phyloP scores from a whole-genome alignment of 1,140 invertebrate species.

The Neocloeon triangulifer region DNA sequence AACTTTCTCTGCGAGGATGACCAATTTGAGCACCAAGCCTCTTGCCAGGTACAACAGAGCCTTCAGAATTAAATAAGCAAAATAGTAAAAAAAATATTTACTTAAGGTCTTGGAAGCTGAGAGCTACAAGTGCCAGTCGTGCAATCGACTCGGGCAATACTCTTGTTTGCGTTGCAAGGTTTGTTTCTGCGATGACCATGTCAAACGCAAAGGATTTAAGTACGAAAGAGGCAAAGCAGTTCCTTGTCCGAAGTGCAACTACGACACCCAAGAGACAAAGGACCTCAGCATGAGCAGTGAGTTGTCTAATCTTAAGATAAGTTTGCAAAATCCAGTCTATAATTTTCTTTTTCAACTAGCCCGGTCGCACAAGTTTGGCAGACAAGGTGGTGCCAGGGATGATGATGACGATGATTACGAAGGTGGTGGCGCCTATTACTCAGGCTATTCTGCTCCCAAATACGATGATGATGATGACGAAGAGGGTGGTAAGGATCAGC shows the following conservation, averaged over 20 bases:
- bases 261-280: constrained; percentile 75
- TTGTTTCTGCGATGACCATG: constrained; percentile 93
- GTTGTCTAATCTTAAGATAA: constrained; percentile 14
- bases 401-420: constrained; percentile 32
- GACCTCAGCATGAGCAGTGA: constrained; percentile 90
- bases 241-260: constrained; percentile 87
- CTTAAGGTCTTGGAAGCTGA: too few relatives aligned
- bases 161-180: constrained; percentile 87
- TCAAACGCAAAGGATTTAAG: constrained; percentile 76
- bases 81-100: too few relatives aligned
- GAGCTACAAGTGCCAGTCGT: constrained; percentile 82
- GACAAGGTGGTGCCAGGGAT: constrained; percentile 37
- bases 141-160: constrained; percentile 82
- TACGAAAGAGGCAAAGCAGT: constrained; percentile 71
- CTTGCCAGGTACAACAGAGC: constrained; percentile 86
- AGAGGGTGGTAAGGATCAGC: too few relatives aligned
- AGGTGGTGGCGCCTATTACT: constrained; percentile 18
- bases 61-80: too few relatives aligned
- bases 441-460: constrained; percentile 15
- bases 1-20: constrained; percentile 91
- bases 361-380: constrained; percentile 57
- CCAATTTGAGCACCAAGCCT: constrained; percentile 96
- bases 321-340: too few relatives aligned
- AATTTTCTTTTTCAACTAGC: constrained; percentile 25
- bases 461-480: constrained; percentile 13